Conservation (phyloP, 2,113 vertebrate genomes). For the Psephotus haematonotus region DNA sequence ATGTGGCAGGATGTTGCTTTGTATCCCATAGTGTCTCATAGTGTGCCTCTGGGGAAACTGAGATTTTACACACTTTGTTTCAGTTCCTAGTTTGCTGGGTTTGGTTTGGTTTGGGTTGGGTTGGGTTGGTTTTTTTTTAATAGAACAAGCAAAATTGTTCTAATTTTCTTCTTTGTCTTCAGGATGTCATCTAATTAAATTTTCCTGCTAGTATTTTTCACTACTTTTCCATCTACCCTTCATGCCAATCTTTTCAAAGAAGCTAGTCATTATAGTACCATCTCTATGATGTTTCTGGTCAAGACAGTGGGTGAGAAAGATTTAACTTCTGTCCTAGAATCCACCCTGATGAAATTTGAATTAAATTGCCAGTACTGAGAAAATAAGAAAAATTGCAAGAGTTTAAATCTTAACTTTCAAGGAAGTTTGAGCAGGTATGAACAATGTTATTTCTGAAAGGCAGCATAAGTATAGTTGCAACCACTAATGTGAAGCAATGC, state of each 20-base stretch:
- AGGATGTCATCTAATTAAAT: background rate
- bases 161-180: background rate
- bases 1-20: background rate
- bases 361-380: background rate
- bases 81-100: background rate
- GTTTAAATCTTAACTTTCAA: conserved; percentile 25
- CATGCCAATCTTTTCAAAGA: background rate
- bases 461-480: background rate
- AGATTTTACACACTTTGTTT: background rate
- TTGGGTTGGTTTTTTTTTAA: background rate
- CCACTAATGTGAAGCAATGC: background rate
- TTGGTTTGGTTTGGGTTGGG: background rate
- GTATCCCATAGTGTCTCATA: background rate
- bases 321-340: background rate
- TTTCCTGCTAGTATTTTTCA: background rate
- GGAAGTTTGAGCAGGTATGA: background rate
- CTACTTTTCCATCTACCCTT: background rate
- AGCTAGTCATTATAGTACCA: background rate
- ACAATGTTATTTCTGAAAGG: background rate
- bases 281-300: background rate
- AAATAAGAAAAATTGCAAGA: conserved; percentile 20
- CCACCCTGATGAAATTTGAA: background rate
- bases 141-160: background rate
- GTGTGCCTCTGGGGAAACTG: background rate
- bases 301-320: background rate